A percentile compares a stretch with the other conserved stretches of the same genome.
Conservation (phyloP, 2,113 vertebrate species). For the Typhlomys cinereus region DNA sequence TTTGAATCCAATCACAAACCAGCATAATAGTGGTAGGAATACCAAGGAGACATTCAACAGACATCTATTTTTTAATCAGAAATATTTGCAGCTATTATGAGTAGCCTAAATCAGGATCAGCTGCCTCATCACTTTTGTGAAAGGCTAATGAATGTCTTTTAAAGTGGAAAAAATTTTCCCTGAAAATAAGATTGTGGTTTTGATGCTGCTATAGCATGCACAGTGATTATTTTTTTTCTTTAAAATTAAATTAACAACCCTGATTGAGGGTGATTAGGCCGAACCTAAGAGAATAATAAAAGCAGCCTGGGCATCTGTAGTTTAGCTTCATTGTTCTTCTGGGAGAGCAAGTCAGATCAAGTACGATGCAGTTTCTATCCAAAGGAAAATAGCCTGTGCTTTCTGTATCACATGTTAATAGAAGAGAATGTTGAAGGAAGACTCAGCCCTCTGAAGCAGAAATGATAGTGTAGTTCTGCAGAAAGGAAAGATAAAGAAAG, state of each 20-base stretch:
- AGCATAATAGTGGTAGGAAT: too few relatives aligned
- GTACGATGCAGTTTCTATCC: slow-evolving; percentile 14
- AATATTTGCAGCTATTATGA: not conserved
- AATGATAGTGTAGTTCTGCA: not conserved
- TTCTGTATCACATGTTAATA: slow-evolving; percentile 3
- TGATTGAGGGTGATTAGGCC: not conserved
- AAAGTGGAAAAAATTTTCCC: not conserved
- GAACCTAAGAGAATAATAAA: not conserved
- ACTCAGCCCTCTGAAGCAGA: slow-evolving; percentile 41
- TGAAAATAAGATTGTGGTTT: not conserved
- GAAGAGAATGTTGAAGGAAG: not conserved
- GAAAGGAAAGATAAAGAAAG: slow-evolving; percentile 42
- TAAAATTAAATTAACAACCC: slow-evolving; percentile 28
- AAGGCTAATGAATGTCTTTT: not conserved
- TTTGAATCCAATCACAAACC: too few relatives aligned
- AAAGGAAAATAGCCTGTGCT: slow-evolving; percentile 9
- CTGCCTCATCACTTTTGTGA: not conserved
- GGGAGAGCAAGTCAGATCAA: slow-evolving; percentile 7
- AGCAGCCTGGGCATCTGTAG: not conserved
- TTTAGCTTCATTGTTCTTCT: not conserved
- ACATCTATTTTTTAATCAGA: not conserved
- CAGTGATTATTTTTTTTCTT: not conserved
- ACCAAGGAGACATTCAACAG: too few relatives aligned
- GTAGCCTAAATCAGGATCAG: not conserved
- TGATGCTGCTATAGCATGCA: not conserved